phyloP scores from a whole-genome alignment of 2,888 invertebrate genomes.

The Pheosia gnoma region DNA sequence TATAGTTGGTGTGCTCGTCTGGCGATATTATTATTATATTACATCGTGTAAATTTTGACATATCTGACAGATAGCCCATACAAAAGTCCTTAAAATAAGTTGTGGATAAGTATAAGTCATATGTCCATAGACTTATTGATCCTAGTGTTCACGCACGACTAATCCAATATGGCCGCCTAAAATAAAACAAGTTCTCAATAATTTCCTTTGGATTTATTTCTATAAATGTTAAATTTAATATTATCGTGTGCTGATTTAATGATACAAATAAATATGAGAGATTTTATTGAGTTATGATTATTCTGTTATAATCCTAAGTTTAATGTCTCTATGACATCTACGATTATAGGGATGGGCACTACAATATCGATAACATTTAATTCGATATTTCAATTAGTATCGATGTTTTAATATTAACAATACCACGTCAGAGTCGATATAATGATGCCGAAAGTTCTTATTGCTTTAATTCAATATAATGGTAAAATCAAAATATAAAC shows the following conservation, averaged over 20 bases:
- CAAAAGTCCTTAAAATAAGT: too few species aligned
- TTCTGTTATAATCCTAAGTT: slow-evolving; percentile 70
- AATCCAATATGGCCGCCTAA: slow-evolving; percentile 7
- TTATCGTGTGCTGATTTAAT: slow-evolving; percentile 68
- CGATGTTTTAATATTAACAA: neutral
- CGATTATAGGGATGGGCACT: slow-evolving; percentile 44
- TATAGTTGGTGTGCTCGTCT: too few species aligned
- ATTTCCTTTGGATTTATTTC: slow-evolving; percentile 45
- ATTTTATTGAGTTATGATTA: slow-evolving; percentile 83
- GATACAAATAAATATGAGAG: slow-evolving; percentile 73
- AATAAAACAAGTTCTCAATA: slow-evolving; percentile 1
- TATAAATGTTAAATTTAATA: slow-evolving; percentile 57
- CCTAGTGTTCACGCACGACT: slow-evolving; percentile 9
- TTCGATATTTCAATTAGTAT: neutral
- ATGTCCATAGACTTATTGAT: too few species aligned
- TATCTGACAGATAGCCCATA: too few species aligned
- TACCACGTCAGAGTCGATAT: neutral
- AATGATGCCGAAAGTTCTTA: neutral
- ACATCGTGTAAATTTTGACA: too few species aligned
- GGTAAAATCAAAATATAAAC: too few species aligned
- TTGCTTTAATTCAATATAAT: too few species aligned
- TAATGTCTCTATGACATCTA: slow-evolving; percentile 56
- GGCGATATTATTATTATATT: too few species aligned
- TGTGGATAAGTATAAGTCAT: too few species aligned
- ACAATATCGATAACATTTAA: slow-evolving; percentile 16